These are phyloP conservation scores for Myrmecophaga tridactyla DNA, from an alignment of 2,113 vertebrate species.

Conservation along the genomic window DNA sequence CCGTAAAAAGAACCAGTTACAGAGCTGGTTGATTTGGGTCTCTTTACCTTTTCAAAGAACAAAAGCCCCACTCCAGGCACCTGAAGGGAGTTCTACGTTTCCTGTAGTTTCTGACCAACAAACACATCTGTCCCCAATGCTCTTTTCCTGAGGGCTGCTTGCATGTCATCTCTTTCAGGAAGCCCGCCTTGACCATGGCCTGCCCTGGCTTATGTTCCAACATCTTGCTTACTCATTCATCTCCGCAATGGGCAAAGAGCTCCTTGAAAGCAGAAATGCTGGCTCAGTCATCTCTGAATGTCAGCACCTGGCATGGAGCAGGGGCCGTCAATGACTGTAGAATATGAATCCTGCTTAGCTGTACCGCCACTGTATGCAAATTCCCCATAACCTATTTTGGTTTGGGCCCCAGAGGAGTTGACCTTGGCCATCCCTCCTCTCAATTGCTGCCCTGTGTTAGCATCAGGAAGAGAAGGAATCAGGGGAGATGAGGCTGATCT, in stretches of 20 bases:
- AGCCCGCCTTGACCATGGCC: background rate
- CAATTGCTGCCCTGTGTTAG: background rate
- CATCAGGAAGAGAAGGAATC: slow-evolving; percentile 16
- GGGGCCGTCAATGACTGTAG: background rate
- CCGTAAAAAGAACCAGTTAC: background rate
- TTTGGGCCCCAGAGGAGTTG: background rate
- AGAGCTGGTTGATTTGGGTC: background rate
- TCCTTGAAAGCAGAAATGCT: background rate
- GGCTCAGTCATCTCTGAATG: background rate
- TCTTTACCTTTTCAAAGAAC: background rate
- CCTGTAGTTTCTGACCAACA: background rate
- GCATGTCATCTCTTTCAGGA: background rate
- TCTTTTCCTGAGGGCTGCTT: background rate
- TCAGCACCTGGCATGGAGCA: background rate
- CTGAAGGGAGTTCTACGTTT: background rate
- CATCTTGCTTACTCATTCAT: background rate
- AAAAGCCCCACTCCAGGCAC: background rate
- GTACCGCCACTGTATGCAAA: background rate
- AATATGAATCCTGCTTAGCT: background rate
- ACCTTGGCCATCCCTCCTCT: background rate
- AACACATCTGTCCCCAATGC: background rate
- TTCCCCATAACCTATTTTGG: background rate
- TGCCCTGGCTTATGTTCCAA: background rate
- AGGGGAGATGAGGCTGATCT: background rate
- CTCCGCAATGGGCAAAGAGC: background rate